phyloP scores from a whole-genome alignment of 1,140 invertebrate species.

The Hormaphis cornu region DNA sequence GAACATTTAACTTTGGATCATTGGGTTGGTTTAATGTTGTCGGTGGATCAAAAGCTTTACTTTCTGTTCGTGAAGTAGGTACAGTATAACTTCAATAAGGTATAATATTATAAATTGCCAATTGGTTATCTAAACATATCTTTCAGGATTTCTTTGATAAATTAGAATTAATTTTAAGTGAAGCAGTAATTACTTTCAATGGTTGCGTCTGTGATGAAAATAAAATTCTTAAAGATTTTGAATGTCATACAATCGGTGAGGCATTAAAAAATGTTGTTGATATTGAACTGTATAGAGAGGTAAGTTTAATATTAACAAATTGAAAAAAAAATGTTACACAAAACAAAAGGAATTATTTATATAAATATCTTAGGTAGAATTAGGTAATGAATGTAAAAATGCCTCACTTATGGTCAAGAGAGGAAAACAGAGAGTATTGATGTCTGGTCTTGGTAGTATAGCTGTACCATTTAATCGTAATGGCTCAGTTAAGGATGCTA shows the following conservation, averaged over 20 bases:
- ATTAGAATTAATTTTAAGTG: background rate
- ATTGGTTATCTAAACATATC: background rate
- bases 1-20: constrained; percentile 24
- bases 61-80: constrained; percentile 10
- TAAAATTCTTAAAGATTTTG: constrained; percentile 3
- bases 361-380: background rate
- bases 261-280: constrained; percentile 14
- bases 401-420: background rate
- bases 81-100: no score
- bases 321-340: background rate
- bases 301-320: background rate
- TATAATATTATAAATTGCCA: no score
- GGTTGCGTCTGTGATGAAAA: constrained; percentile 5
- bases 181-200: background rate
- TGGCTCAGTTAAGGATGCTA: background rate
- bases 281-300: constrained; percentile 3
- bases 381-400: constrained; percentile 3
- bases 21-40: background rate
- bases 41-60: constrained; percentile 13
- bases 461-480: constrained; percentile 11
- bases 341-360: background rate
- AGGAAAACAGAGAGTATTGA: constrained; percentile 2
- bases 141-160: constrained; percentile 15
- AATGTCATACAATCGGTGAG: background rate
- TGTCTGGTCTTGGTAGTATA: constrained; percentile 17